A percentile compares a stretch with the other conserved stretches of the same genome.
These are phyloP conservation scores for Rhinogobius similis DNA, from an alignment of 2,113 vertebrate species.

Conservation along the genomic window DNA sequence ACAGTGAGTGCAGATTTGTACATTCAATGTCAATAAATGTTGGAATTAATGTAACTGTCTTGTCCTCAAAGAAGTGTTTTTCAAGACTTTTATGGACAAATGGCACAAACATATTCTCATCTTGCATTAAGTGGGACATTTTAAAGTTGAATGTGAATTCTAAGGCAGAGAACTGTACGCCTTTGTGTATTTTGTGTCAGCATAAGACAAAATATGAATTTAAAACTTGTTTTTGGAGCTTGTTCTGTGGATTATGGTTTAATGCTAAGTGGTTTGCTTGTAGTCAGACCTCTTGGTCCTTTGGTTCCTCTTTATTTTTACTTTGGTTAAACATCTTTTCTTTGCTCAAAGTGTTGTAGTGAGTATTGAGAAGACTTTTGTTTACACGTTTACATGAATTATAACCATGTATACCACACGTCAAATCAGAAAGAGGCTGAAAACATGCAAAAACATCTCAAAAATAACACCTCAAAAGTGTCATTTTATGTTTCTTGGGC, in stretches of 20 bases:
- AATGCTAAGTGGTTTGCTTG: too few relatives aligned
- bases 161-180: background rate
- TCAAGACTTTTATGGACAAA: too few relatives aligned
- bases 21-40: too few relatives aligned
- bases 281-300: too few relatives aligned
- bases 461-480: too few relatives aligned
- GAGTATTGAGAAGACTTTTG: background rate
- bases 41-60: background rate
- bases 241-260: too few relatives aligned
- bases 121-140: background rate
- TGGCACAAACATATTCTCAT: background rate
- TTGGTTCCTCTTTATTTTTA: background rate
- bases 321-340: background rate
- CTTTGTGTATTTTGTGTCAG: too few relatives aligned
- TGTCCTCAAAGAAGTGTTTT: background rate
- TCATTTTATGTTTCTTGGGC: background rate
- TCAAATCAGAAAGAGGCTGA: background rate
- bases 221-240: too few relatives aligned
- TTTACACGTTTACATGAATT: too few relatives aligned
- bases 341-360: background rate
- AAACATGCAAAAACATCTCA: background rate
- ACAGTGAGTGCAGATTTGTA: conserved; percentile 88
- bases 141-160: background rate
- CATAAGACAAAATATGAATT: background rate
- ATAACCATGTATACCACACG: too few relatives aligned